Base-by-base conservation (phyloP, 2,888 invertebrate species). In the Lacanobia wlatinum region DNA sequence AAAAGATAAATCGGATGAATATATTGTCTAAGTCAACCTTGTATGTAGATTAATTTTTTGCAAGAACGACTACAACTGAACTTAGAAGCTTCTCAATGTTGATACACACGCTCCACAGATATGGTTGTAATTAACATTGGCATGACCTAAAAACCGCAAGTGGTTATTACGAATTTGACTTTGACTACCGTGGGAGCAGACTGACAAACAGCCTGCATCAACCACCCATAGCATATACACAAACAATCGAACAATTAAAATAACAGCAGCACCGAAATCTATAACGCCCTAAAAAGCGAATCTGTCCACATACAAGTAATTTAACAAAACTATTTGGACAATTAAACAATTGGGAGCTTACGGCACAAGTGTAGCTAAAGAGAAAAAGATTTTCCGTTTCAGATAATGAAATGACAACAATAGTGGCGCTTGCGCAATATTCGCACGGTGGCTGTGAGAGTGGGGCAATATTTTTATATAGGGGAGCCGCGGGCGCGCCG, bases 341-440 rank as follows among this genome's bases (percentile, higher is more conserved):
- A 95, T 95, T 95, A 95, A 94, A 96, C 95, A 96, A 96, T 96
- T 91, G 94, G 91, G 92, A 92, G 90, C 93, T 92, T 93, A 94
- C 93, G 85, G 91, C 93, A 92, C 87, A 89, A 90, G 92, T 92
- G 90, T 91, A 90, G 89, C 89, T 90, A 91, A 84, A 88, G 89
- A 93, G 94, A 95, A 96, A 95, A 95, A 96, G 96, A 96, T 96
- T 96, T 96, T 95, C 96, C 95, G 95, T 95, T 94, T 95, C 94
- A 96, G 96, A 96, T 95, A 96, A 95, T 95, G 92, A 93, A 94
- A 95, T 94, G 95, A 95, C 95, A 95, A 96, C 96, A 96, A 96
- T 96, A 87, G 94, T 78, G 86, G 80, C 82, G 90, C 91, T 96
- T 95, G 93, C 95, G 95, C 91, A 96, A 96, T 82, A 76, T 93